Conservation (phyloP, 2,888 invertebrate genomes). For the Cacoxenus indagator region DNA sequence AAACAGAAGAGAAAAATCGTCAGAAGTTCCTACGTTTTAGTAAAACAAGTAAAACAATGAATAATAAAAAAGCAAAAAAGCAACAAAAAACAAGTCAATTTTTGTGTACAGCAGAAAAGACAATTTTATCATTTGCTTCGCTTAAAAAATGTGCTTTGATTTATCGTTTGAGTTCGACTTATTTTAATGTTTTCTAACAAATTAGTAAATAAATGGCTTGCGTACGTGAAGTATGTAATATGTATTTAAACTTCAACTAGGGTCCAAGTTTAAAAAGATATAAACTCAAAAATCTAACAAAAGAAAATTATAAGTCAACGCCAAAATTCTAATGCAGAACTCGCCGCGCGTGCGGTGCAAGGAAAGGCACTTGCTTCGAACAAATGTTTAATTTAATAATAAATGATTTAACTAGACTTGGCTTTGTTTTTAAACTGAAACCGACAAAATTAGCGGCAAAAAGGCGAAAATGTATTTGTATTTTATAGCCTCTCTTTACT, state of each 20-base stretch:
- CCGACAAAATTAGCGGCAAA: background rate
- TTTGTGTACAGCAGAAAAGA: conserved; percentile 1
- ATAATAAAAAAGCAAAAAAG: conserved; percentile 28
- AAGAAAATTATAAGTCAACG: background rate
- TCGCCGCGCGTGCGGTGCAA: no score
- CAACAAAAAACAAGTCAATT: conserved; percentile 52
- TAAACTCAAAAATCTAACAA: background rate
- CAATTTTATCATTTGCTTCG: conserved; percentile 32
- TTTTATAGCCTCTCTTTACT: background rate
- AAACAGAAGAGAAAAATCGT: conserved; percentile 47
- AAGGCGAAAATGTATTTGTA: conserved; percentile 20
- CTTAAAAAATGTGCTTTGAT: conserved; percentile 16
- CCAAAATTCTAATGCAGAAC: background rate
- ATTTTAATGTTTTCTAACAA: conserved; percentile 21
- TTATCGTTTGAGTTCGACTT: conserved; percentile 31
- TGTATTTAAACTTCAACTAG: conserved; percentile 60
- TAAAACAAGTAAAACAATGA: conserved; percentile 45
- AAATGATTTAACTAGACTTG: background rate
- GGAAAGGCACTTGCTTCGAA: background rate
- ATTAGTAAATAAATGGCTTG: background rate
- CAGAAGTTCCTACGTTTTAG: conserved; percentile 64
- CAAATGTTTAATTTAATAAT: background rate
- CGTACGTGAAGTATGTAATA: conserved; percentile 36
- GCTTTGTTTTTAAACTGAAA: background rate
- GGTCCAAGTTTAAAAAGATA: conserved; percentile 58